Conservation (phyloP, 1,140 invertebrate species). For the Lepidurus arcticus region DNA sequence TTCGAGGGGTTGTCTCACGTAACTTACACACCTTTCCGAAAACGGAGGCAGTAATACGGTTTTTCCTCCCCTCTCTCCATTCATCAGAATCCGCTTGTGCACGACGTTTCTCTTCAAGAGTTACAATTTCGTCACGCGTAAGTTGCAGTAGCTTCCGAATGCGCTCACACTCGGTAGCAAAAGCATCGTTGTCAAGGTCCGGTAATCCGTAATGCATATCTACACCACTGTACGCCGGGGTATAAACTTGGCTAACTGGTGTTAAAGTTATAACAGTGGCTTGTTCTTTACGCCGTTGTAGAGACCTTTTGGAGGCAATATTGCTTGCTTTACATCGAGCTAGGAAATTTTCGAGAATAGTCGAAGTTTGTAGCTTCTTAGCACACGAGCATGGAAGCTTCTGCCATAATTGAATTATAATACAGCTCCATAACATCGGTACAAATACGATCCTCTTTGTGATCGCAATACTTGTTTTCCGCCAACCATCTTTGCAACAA, state of each 20-base stretch:
- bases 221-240: background rate
- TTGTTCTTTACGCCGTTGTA: conserved; percentile 5
- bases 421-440: background rate
- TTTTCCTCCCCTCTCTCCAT: background rate
- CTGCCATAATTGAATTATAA: background rate
- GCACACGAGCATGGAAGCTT: background rate
- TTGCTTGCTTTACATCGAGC: background rate
- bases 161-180: background rate
- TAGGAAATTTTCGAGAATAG: background rate
- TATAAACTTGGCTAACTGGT: background rate
- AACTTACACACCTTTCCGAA: background rate
- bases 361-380: background rate
- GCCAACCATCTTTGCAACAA: too few relatives aligned
- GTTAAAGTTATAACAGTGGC: background rate
- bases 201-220: background rate
- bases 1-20: background rate
- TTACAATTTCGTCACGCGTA: background rate
- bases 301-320: background rate
- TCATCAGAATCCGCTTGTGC: background rate
- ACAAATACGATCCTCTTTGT: background rate
- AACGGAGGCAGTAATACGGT: background rate
- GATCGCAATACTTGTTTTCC: background rate
- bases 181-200: background rate
- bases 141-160: background rate
- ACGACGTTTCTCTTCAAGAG: background rate